phyloP scores from a whole-genome alignment of 2,888 invertebrate species.

The Drosophila rellima region DNA sequence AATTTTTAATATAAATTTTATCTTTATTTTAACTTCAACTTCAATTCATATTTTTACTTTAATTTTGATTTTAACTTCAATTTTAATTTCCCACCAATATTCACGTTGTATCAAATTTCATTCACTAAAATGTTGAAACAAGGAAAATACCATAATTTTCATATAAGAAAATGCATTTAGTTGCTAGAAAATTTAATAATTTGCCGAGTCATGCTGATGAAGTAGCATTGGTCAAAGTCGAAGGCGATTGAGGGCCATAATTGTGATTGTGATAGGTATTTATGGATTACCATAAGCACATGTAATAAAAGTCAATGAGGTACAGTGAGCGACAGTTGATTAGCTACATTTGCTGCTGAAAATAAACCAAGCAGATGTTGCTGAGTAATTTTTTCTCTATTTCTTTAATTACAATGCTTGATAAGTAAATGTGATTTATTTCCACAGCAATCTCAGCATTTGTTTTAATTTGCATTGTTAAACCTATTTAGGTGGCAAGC shows the following conservation, averaged over 20 bases:
- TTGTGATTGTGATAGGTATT: slow-evolving; percentile 19
- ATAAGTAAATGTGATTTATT: not conserved
- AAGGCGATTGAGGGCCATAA: slow-evolving; percentile 8
- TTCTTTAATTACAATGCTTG: not conserved
- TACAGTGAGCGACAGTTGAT: not conserved
- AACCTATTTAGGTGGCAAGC: not conserved
- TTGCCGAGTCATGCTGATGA: slow-evolving; percentile 28
- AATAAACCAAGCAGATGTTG: not conserved
- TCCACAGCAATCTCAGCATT: not conserved
- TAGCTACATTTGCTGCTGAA: not conserved
- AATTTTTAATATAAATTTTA: not conserved
- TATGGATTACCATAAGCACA: slow-evolving; percentile 1
- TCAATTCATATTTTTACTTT: no score
- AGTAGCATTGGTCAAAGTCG: slow-evolving; percentile 17
- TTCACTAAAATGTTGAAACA: not conserved
- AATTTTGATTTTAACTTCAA: no score
- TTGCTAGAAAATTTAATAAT: not conserved
- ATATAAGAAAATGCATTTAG: slow-evolving; percentile 11
- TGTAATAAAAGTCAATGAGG: slow-evolving; percentile 1
- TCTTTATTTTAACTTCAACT: no score
- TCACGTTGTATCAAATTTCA: not conserved
- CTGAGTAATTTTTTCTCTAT: not conserved
- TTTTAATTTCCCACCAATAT: no score
- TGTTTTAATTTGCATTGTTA: not conserved
- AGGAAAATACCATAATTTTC: not conserved